Percentiles rank a stretch among this genome's conserved stretches.
Evolutionary conservation across 2,797 vertebrate species (phyloP).

Genomic region (Okamejei kenojei): DNA sequence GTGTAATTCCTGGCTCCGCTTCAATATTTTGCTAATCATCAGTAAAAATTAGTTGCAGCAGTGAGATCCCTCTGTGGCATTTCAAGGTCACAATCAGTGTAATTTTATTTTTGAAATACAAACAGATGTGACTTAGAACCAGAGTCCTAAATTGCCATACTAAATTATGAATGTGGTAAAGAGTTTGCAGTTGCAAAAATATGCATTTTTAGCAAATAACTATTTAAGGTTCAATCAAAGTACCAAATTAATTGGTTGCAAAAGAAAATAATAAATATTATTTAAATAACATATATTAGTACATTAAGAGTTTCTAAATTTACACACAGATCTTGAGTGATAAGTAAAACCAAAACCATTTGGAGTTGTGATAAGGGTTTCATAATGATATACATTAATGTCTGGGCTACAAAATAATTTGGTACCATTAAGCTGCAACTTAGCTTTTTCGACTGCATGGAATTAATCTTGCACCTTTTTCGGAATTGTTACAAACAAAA

Average conservation of each 20-base stretch:
- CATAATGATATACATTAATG: neutral
- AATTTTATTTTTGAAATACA: conserved; percentile 2
- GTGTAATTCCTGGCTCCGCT: neutral
- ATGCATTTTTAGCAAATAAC: neutral
- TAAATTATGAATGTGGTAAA: neutral
- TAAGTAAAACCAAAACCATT: conserved; percentile 1
- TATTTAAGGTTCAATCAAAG: neutral
- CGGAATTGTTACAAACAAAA: neutral
- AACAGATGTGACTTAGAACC: conserved; percentile 18
- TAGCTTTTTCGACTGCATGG: neutral
- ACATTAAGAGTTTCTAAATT: conserved; percentile 10
- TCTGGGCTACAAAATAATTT: neutral
- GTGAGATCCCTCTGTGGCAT: neutral
- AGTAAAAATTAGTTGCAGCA: conserved; percentile 24
- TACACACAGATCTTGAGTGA: neutral
- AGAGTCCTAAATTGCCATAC: neutral
- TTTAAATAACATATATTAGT: conserved; percentile 12
- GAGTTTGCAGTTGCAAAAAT: neutral
- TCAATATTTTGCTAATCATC: neutral
- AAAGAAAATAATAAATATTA: neutral
- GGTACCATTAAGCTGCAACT: neutral
- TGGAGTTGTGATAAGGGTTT: conserved; percentile 9
- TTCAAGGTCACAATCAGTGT: neutral
- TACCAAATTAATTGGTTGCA: neutral
- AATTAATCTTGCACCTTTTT: neutral